These are phyloP conservation scores for Pyrgilauda ruficollis DNA, from an alignment of 2,113 vertebrate genomes.

Conservation along the genomic window DNA sequence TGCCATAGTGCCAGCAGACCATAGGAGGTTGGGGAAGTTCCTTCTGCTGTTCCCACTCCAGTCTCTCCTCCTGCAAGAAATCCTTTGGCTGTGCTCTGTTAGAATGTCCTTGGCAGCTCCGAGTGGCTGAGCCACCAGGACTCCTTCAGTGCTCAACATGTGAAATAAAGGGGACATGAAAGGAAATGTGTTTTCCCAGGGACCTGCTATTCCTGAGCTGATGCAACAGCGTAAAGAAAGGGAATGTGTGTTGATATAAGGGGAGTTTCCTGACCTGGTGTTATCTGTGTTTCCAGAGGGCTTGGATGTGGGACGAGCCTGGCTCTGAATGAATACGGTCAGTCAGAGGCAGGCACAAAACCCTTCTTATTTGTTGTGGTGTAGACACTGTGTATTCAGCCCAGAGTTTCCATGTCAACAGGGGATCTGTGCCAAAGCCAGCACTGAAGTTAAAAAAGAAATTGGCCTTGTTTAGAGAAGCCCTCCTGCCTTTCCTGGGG, in stretches of 20 bases:
- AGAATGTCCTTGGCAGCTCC: conserved; percentile 55
- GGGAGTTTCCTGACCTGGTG: not conserved
- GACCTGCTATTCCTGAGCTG: not conserved
- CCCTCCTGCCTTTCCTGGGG: not conserved
- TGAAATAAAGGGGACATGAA: not conserved
- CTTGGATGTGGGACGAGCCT: not conserved
- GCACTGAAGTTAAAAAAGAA: not conserved
- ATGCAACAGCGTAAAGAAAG: not conserved
- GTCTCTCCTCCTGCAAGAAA: not conserved
- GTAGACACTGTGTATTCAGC: conserved; percentile 19
- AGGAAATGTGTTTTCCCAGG: not conserved
- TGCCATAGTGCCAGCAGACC: not conserved
- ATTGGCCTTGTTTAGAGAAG: not conserved
- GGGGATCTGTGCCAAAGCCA: conserved; percentile 16
- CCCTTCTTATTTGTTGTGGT: conserved; percentile 17
- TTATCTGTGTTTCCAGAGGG: not conserved
- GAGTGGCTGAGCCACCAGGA: not conserved
- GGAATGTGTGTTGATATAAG: not conserved
- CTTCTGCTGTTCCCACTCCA: not conserved
- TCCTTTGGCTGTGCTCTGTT: not conserved
- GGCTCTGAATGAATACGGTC: not conserved
- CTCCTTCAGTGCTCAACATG: not conserved
- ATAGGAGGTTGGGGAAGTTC: not conserved
- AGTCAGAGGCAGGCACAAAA: conserved; percentile 8
- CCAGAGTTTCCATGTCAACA: conserved; percentile 39